Conservation (phyloP, 2,888 invertebrate genomes). For the Protophormia terraenovae region DNA sequence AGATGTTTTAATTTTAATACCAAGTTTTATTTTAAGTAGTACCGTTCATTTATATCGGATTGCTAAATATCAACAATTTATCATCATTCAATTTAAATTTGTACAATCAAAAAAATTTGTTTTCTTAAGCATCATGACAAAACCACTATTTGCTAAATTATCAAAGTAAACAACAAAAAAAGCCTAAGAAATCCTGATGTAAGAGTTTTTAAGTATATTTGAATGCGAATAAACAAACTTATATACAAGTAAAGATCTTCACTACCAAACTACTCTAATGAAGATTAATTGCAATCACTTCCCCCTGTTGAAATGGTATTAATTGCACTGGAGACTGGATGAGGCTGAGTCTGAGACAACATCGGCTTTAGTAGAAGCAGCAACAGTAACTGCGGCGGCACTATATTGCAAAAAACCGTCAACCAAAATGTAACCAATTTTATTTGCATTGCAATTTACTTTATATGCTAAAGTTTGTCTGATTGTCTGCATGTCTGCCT, state of each 20-base stretch:
- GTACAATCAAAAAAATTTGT: slow-evolving; percentile 26
- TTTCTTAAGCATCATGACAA: slow-evolving; percentile 48
- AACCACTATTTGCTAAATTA: slow-evolving; percentile 45
- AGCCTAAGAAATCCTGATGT: slow-evolving; percentile 24
- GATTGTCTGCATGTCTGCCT: slow-evolving; percentile 30
- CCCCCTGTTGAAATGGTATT: slow-evolving; percentile 78
- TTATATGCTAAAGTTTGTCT: slow-evolving; percentile 39
- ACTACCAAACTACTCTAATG: slow-evolving; percentile 75
- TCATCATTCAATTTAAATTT: slow-evolving; percentile 45
- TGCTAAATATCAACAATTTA: slow-evolving; percentile 42
- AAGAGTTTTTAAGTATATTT: slow-evolving; percentile 6
- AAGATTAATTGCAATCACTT: slow-evolving; percentile 81
- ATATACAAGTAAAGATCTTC: slow-evolving; percentile 29
- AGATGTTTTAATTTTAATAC: slow-evolving; percentile 2
- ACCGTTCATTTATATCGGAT: background rate
- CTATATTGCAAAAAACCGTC: slow-evolving; percentile 15
- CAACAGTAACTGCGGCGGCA: background rate
- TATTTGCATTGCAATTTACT: slow-evolving; percentile 56
- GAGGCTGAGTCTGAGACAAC: slow-evolving; percentile 1
- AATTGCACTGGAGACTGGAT: slow-evolving; percentile 72
- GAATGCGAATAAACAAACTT: background rate
- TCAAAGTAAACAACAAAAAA: background rate
- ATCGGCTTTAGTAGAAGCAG: background rate
- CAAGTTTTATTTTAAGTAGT: background rate
- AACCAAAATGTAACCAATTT: slow-evolving; percentile 55